Conservation (phyloP, 2,797 vertebrate genomes). For the Momotus momota region DNA sequence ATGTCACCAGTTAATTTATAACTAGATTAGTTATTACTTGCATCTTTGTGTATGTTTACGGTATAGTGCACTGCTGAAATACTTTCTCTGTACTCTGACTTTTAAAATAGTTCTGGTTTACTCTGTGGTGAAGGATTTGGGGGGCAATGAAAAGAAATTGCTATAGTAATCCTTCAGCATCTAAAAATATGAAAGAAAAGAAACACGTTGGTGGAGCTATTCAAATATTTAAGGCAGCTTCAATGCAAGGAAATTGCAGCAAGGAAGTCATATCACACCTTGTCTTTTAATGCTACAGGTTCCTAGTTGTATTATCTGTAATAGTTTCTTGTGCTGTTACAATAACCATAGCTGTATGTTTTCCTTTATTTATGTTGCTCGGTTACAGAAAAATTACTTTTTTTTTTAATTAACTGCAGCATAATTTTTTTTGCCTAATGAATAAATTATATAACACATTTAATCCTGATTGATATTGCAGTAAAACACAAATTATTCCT, state of each 20-base stretch:
- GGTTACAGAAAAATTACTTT: not conserved
- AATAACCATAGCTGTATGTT: not conserved
- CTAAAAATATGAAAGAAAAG: not conserved
- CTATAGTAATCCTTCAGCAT: not conserved
- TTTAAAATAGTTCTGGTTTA: not conserved
- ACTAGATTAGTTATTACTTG: not conserved
- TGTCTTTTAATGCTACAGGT: not conserved
- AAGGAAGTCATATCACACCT: not conserved
- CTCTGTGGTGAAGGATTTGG: not conserved
- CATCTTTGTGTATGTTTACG: not conserved
- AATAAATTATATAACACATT: slow-evolving; percentile 66
- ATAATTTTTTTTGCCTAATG: slow-evolving; percentile 60
- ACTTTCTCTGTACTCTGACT: not conserved
- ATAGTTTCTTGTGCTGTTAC: not conserved
- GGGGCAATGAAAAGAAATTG: not conserved
- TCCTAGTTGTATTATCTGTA: not conserved
- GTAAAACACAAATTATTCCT: slow-evolving; percentile 62
- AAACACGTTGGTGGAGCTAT: not conserved
- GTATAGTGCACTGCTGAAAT: not conserved
- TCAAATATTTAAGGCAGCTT: not conserved
- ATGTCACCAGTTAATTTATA: not conserved
- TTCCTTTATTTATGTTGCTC: slow-evolving; percentile 11
- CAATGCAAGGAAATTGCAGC: not conserved
- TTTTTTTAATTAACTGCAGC: slow-evolving; percentile 9
- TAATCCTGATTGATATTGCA: slow-evolving; percentile 70